Evolutionary conservation across 2,113 vertebrate genomes (phyloP).

Genomic region (Pimephales promelas): DNA sequence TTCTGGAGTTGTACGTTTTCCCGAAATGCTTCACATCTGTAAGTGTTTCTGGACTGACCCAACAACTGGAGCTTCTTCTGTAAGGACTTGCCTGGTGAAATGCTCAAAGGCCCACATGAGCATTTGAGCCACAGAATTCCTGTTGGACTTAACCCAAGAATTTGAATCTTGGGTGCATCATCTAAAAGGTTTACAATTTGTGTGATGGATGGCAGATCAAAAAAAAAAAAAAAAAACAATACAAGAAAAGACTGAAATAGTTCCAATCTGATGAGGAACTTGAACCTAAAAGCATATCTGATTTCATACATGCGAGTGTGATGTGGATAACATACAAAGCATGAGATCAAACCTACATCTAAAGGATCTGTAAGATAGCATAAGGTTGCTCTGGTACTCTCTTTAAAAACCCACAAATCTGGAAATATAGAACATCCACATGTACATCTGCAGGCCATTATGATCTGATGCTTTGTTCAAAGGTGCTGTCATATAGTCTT

Average conservation of each 20-base stretch:
- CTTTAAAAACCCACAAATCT: slow-evolving; percentile 5
- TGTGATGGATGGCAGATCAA: background rate
- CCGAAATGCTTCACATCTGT: slow-evolving; percentile 72
- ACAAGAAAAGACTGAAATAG: background rate
- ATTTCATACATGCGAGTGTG: background rate
- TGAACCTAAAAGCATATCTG: background rate
- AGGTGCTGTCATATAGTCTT: slow-evolving; percentile 18
- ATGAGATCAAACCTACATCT: slow-evolving; percentile 3
- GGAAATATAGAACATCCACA: slow-evolving; percentile 20
- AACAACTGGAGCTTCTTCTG: slow-evolving; percentile 30
- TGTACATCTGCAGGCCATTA: slow-evolving; percentile 29
- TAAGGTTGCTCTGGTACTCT: background rate
- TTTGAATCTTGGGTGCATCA: background rate
- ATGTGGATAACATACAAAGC: background rate
- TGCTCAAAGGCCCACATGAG: slow-evolving; percentile 10
- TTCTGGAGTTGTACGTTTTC: slow-evolving; percentile 64
- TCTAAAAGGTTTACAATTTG: background rate
- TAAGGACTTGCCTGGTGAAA: background rate
- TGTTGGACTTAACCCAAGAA: background rate
- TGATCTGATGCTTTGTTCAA: slow-evolving; percentile 29
- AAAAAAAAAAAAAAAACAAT: background rate
- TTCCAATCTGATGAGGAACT: slow-evolving; percentile 1
- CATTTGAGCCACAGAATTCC: background rate
- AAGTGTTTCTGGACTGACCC: slow-evolving; percentile 62
- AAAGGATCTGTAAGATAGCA: slow-evolving; percentile 4